These are phyloP conservation scores for Cryptotermes secundus DNA, from an alignment of 1,140 invertebrate genomes.

Conservation along the genomic window DNA sequence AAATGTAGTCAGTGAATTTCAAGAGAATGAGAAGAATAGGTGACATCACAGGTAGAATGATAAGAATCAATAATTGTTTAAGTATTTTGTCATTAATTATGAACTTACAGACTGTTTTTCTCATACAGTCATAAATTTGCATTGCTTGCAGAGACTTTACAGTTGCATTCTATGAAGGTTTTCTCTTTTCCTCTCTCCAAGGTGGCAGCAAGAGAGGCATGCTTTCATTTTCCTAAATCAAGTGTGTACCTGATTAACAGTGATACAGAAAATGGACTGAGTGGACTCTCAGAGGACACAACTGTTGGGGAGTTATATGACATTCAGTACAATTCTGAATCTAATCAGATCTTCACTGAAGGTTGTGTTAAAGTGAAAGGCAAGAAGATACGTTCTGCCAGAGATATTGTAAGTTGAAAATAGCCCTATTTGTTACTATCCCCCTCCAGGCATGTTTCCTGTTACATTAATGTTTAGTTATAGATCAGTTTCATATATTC, in stretches of 20 bases:
- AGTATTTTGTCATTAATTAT: background rate
- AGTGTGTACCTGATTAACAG: conserved; percentile 60
- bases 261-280: conserved; percentile 53
- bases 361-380: conserved; percentile 47
- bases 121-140: background rate
- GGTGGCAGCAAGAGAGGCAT: conserved; percentile 64
- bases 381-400: conserved; percentile 47
- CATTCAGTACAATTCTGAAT: background rate
- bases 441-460: too few relatives aligned
- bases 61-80: background rate
- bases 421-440: too few relatives aligned
- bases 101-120: background rate
- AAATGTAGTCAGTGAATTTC: too few relatives aligned
- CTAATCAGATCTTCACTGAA: conserved; percentile 36
- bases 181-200: conserved; percentile 41
- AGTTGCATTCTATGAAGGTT: background rate
- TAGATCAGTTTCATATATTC: too few relatives aligned
- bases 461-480: too few relatives aligned
- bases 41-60: too few relatives aligned
- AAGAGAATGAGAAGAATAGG: too few relatives aligned
- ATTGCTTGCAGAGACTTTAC: background rate
- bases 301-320: conserved; percentile 57
- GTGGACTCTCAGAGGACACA: conserved; percentile 45
- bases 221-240: conserved; percentile 60
- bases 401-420: conserved; percentile 42